Evolutionary conservation across 1,140 invertebrate genomes (phyloP).

Genomic region (Hypothenemus hampei): DNA sequence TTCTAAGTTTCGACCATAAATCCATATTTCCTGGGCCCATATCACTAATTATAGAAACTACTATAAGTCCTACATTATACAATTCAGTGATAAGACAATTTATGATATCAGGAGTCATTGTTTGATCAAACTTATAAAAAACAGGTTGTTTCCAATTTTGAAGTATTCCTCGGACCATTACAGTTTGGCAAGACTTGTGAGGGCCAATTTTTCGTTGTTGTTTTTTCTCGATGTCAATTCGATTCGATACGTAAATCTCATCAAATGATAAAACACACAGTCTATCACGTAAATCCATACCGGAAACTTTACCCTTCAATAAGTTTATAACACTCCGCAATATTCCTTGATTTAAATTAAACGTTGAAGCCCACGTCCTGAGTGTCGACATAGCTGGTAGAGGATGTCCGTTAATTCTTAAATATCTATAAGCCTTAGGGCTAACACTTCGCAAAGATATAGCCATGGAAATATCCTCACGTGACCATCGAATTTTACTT

Average conservation of each 20-base stretch:
- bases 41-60: background rate
- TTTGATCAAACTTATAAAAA: constrained; percentile 2
- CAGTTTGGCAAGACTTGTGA: constrained; percentile 3
- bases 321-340: background rate
- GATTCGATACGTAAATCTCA: constrained; percentile 1
- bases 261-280: constrained; percentile 5
- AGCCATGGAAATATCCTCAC: too few relatives aligned
- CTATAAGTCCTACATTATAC: background rate
- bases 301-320: background rate
- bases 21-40: background rate
- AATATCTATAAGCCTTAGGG: too few relatives aligned
- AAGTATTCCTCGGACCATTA: background rate
- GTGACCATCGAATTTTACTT: too few relatives aligned
- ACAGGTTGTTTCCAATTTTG: constrained; percentile 3
- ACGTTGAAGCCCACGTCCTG: background rate
- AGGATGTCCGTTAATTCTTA: too few relatives aligned
- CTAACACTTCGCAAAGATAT: too few relatives aligned
- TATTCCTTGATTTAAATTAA: background rate
- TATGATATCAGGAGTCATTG: background rate
- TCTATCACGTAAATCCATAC: background rate
- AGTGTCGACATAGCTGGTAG: background rate
- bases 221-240: constrained; percentile 7
- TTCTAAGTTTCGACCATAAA: background rate
- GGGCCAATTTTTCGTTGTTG: background rate
- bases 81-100: background rate